phyloP scores from a whole-genome alignment of 1,140 invertebrate genomes.

The Drosophila burlai region DNA sequence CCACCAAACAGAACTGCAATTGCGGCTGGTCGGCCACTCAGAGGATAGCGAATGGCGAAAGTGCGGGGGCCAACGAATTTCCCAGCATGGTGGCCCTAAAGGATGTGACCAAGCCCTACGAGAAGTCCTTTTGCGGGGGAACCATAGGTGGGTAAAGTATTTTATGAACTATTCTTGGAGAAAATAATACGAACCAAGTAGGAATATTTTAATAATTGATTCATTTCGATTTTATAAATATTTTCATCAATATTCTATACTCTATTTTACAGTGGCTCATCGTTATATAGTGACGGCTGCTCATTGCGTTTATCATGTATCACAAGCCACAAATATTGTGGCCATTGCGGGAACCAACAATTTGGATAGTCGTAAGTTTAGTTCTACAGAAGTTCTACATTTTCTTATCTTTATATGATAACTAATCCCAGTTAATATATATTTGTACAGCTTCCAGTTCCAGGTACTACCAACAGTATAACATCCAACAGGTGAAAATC shows the following conservation, averaged over 20 bases:
- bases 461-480: slow-evolving; percentile 57
- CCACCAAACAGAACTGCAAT: slow-evolving; percentile 55
- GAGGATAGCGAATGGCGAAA: slow-evolving; percentile 71
- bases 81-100: slow-evolving; percentile 71
- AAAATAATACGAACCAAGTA: background rate
- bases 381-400: background rate
- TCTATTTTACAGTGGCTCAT: slow-evolving; percentile 55
- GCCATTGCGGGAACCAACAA: slow-evolving; percentile 67
- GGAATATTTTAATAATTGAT: background rate
- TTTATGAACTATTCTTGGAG: background rate
- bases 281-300: slow-evolving; percentile 68
- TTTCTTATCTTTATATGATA: background rate
- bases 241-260: too few relatives aligned
- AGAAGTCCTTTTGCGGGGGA: slow-evolving; percentile 62
- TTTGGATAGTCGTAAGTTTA: slow-evolving; percentile 57
- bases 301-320: slow-evolving; percentile 52
- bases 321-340: slow-evolving; percentile 42
- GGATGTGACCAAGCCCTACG: slow-evolving; percentile 30
- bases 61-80: slow-evolving; percentile 64
- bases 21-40: slow-evolving; percentile 75
- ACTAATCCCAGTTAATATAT: background rate
- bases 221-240: too few relatives aligned
- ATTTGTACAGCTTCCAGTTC: slow-evolving; percentile 52
- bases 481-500: slow-evolving; percentile 49
- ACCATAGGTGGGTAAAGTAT: slow-evolving; percentile 54